Evolutionary conservation across 2,797 vertebrate genomes (phyloP), one percentile per base, ranked within the genome.

Genomic region (Chiloscyllium punctatum): DNA sequence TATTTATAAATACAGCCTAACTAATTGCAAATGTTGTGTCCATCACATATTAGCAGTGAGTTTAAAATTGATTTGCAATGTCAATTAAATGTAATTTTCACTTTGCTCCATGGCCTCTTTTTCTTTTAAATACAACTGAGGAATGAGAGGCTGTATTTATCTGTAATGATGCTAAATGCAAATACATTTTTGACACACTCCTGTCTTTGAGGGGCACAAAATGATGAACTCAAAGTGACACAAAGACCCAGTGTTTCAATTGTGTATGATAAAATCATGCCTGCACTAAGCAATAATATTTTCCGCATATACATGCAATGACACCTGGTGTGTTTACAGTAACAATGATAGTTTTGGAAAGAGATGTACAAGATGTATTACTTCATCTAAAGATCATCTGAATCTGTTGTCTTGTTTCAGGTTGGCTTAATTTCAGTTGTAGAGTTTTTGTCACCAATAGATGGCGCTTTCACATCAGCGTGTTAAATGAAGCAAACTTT

Each of bases 381-480:
- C 53, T 74, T 57, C 30, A 42, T 13, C 27, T 48, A 71, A 68
- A 94, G 25, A 51, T 42, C 21, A 68, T 68, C n/a, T 69, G 91
- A 37, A n/a, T 9, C 5, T 37, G 21, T 33, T 6, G n/a, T 66
- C 30, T 90, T 91, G 21, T 33, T n/a, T 92, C 9, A 25, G 33
- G 18, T 68, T 68, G 33, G 53, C 27, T 87, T 33, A 57, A 71
- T 51, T 62, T 9, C 66, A 23, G 23, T 30, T 13, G 92, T 72
- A 48, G n/a, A 94, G 25, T 77, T 77, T 77, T 13, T 21, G 13
- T 7, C 69, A 95, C 71, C 94, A 95, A 72, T 77, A 95, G 94
- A 30, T 95, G 94, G 94, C 94, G 94, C 94, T 95, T 95, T 72
- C 27, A 95, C 69, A 77, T 77, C 42, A 95, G 71, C 2, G 2